Evolutionary conservation across 1,140 invertebrate genomes (phyloP), one percentile per base, ranked within the genome.

Genomic region (Caerostris extrusa): DNA sequence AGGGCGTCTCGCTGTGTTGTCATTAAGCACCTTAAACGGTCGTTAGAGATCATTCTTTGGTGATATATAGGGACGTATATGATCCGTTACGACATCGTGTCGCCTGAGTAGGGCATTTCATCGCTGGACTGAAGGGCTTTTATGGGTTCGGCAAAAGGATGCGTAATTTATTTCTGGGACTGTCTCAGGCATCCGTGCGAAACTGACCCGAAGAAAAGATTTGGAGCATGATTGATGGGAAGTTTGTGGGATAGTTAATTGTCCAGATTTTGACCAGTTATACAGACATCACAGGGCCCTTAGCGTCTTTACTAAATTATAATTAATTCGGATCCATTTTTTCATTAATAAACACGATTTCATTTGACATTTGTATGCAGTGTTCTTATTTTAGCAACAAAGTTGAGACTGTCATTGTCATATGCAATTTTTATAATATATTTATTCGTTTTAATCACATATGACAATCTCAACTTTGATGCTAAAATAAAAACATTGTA

Each of bases 21-120:
- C 71, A 53, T 77, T 77, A 77, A 5, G 34, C 34, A 53, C 71
- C 34, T 77, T 77, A 77, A 77, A 50, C 7, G 50, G 71, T 53
- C 71, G 7, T 77, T 53, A 12, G 71, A 34, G 71, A 77, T 10
- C 34, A 5, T 53, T 77, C 34, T 8, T 50, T 12, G 0, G 71
- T 77, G 71, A 77, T 77, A 53, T 77, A 77, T 77, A 34, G 3
- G 34, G 71, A 77, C 71, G 34, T 77, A 10, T 77, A 53, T 77
- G 71, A 77, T 77, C 71, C 71, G 50, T 77, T 77, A 67, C 61
- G 61, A 67, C 61, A 67, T n/a, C 17, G 61, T 6, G 12, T 67
- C 61, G 17, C n/a, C 4, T 17, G 61, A 17, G 34, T 64, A 64
- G 12, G 61, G 34, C 12, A 17, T 64, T 64, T 64, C 61, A 64